Evolutionary conservation across 2,113 vertebrate species (phyloP), one percentile per base, ranked within the genome.

Genomic region (Xerus inauris): DNA sequence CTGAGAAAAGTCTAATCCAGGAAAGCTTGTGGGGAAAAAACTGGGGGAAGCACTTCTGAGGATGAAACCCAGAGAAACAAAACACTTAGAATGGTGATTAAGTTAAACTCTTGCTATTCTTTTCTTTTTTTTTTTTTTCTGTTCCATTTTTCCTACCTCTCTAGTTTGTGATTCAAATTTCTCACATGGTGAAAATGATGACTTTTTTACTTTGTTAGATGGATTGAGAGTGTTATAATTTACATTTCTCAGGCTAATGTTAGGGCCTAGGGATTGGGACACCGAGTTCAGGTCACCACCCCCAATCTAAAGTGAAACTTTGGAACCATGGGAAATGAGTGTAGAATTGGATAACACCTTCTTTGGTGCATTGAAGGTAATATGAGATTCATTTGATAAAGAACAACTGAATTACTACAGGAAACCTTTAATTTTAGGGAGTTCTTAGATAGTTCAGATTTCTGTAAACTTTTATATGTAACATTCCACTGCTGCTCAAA

Each of bases 391-490:
- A 16, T 24, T 87, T 45, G 62, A 87, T 76, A 93, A 86, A 92
- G 57, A 65, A 54, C 51, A 75, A 32, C n/a, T 79, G 54, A 82
- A 67, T 65, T 87, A 76, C 69, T 54, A 69, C 1, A 75, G 76
- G 47, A 73, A 95, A 95, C 17, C 38, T 93, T 90, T 91, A 49
- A 88, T 88, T 94, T 92, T 77, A 88, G 54, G 54, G 22, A 80
- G 30, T 90, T 94, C 73, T 80, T 79, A 79, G 57, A 79, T 67
- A 95, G 93, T 75, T 81, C 40, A 73, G 47, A 86, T 8, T 24
- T 94, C 42, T 82, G 2, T 95, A 84, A 96, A 95, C 45, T 96
- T 92, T 86, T 93, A 87, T 87, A 62, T 94, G 40, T 45, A 93
- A 92, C 64, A 92, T 92, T 79, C 91, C 30, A 76, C 49, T 47